Evolutionary conservation across 2,888 invertebrate species (phyloP).

Genomic region (Venusia cambrica): DNA sequence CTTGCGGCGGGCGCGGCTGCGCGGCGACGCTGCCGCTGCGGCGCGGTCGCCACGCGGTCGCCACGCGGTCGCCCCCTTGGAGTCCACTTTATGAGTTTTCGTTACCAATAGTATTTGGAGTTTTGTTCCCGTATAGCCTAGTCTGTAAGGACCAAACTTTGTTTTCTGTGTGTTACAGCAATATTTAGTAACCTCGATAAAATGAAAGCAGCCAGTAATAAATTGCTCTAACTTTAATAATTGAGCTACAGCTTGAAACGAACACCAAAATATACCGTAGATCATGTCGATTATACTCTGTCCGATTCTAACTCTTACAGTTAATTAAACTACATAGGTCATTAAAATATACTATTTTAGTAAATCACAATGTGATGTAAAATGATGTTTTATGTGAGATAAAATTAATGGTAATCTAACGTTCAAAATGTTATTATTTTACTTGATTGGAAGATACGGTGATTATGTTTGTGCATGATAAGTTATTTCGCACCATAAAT

Average conservation of each 20-base stretch:
- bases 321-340: slow-evolving; percentile 46
- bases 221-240: slow-evolving; percentile 32
- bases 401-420: slow-evolving; percentile 76
- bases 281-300: slow-evolving; percentile 34
- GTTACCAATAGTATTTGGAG: slow-evolving; percentile 69
- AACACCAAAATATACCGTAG: slow-evolving; percentile 26
- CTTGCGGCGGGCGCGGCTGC: slow-evolving; percentile 45
- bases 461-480: slow-evolving; percentile 58
- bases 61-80: slow-evolving; percentile 38
- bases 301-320: slow-evolving; percentile 38
- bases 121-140: slow-evolving; percentile 69
- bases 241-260: slow-evolving; percentile 38
- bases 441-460: slow-evolving; percentile 64
- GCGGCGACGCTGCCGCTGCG: slow-evolving; percentile 38
- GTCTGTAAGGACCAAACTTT: slow-evolving; percentile 72
- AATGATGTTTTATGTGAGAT: slow-evolving; percentile 68
- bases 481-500: slow-evolving; percentile 66
- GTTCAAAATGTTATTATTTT: slow-evolving; percentile 73
- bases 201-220: slow-evolving; percentile 39
- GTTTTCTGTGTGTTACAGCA: slow-evolving; percentile 47
- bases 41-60: slow-evolving; percentile 32
- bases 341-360: slow-evolving; percentile 60
- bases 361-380: slow-evolving; percentile 76
- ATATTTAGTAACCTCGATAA: slow-evolving; percentile 39
- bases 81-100: slow-evolving; percentile 56